Percentiles rank a stretch among this genome's conserved stretches.
These are phyloP conservation scores for Netelia virgata DNA, from an alignment of 2,888 invertebrate species.

Conservation along the genomic window DNA sequence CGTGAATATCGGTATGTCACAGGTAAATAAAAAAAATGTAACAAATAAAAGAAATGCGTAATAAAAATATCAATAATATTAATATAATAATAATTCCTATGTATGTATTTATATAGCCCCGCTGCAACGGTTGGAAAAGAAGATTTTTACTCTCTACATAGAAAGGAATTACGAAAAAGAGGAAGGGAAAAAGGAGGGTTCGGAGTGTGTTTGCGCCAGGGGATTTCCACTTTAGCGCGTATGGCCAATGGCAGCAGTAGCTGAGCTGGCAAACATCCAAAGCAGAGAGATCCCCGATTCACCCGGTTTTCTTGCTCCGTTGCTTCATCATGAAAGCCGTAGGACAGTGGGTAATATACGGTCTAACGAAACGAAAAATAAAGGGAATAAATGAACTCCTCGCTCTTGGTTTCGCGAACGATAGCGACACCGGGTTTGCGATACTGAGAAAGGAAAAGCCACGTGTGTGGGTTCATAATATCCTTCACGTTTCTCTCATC, in stretches of 20 bases:
- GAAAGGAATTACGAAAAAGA: neutral
- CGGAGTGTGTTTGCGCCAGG: conserved; percentile 40
- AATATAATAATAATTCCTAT: no score
- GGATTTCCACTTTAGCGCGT: conserved; percentile 37
- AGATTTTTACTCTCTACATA: neutral
- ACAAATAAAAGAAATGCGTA: no score
- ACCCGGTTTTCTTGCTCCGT: conserved; percentile 11
- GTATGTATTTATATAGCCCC: no score
- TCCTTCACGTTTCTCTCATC: conserved; percentile 42
- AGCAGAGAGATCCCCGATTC: neutral
- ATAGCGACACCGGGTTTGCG: neutral
- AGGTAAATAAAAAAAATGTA: no score
- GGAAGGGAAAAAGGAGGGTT: neutral
- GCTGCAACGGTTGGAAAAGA: no score
- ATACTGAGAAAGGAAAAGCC: neutral
- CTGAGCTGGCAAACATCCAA: conserved; percentile 44
- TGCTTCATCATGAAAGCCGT: conserved; percentile 17
- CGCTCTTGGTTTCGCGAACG: neutral
- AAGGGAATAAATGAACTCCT: conserved; percentile 46
- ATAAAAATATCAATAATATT: no score
- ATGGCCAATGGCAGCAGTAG: conserved; percentile 13
- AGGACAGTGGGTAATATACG: conserved; percentile 8
- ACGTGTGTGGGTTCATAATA: conserved; percentile 29
- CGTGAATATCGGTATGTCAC: no score
- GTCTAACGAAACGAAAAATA: conserved; percentile 39